Evolutionary conservation across 2,888 invertebrate species (phyloP).

Genomic region (Parnassius orleans): DNA sequence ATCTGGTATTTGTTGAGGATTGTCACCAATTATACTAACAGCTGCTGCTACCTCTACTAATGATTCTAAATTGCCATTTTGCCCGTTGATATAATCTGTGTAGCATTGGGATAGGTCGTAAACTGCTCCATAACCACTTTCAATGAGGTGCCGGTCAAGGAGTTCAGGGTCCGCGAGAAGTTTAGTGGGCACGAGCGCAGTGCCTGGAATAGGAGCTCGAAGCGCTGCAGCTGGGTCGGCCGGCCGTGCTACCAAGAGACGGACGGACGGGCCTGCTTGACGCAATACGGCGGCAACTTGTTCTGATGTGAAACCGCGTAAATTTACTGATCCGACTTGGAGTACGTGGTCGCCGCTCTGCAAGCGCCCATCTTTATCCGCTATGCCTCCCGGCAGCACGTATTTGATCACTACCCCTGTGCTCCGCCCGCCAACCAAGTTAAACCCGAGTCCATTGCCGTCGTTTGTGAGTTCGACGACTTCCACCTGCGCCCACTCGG

Average conservation of each 20-base stretch:
- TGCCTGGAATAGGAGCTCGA: constrained; percentile 88
- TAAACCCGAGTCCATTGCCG: constrained; percentile 98
- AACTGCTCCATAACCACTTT: constrained; percentile 85
- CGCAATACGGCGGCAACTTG: constrained; percentile 87
- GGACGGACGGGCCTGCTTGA: constrained; percentile 90
- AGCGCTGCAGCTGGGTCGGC: constrained; percentile 92
- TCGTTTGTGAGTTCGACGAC: constrained; percentile 98
- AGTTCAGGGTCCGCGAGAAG: constrained; percentile 95
- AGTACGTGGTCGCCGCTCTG: constrained; percentile 99
- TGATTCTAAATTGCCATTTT: constrained; percentile 54
- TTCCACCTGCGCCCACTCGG: constrained; percentile 99
- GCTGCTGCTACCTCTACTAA: constrained; percentile 70
- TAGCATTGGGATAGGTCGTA: constrained; percentile 72
- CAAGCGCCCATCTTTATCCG: constrained; percentile 96
- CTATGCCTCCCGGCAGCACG: constrained; percentile 97
- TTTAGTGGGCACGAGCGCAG: constrained; percentile 95
- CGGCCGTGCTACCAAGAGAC: constrained; percentile 96
- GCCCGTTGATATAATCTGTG: constrained; percentile 61
- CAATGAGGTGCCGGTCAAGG: constrained; percentile 90
- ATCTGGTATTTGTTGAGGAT: constrained; percentile 65
- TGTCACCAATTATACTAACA: constrained; percentile 71
- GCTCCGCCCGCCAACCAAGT: constrained; percentile 97
- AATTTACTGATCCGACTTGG: constrained; percentile 96
- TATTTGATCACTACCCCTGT: constrained; percentile 99
- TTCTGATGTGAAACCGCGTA: constrained; percentile 98